Evolutionary conservation across 1,140 invertebrate genomes (phyloP).

Genomic region (Diachasmimorpha longicaudata): DNA sequence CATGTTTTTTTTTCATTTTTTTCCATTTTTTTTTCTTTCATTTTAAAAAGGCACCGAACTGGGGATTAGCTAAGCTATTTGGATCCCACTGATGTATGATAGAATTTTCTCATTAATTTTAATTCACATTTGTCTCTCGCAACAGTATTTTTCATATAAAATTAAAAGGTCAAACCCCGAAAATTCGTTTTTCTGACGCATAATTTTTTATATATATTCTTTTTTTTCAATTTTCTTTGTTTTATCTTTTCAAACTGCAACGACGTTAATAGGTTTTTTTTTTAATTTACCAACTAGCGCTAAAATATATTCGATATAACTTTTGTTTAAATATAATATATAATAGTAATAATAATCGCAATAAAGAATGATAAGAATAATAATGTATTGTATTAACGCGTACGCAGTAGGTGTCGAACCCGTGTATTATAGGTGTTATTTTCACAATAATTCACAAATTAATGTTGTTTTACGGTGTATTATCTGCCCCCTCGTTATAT

Average conservation of each 20-base stretch:
- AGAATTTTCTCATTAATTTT: slow-evolving; percentile 35
- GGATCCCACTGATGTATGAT: slow-evolving; percentile 51
- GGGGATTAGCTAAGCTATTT: slow-evolving; percentile 48
- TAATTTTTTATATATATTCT: slow-evolving; percentile 24
- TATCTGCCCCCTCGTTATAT: slow-evolving; percentile 27
- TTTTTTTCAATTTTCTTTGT: slow-evolving; percentile 20
- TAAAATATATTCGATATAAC: slow-evolving; percentile 63
- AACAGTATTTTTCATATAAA: slow-evolving; percentile 43
- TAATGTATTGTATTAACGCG: slow-evolving; percentile 31
- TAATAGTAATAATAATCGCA: slow-evolving; percentile 44
- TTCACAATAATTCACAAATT: neutral
- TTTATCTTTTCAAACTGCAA: slow-evolving; percentile 51
- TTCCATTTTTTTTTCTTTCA: slow-evolving; percentile 47
- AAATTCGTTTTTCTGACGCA: slow-evolving; percentile 50
- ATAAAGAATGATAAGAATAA: slow-evolving; percentile 32
- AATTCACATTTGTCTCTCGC: neutral
- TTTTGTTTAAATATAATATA: slow-evolving; percentile 59
- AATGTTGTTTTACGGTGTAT: slow-evolving; percentile 18
- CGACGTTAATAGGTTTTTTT: slow-evolving; percentile 57
- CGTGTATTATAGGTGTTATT: slow-evolving; percentile 8
- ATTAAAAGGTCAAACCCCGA: slow-evolving; percentile 46
- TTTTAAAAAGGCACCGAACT: slow-evolving; percentile 61
- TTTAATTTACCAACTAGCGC: slow-evolving; percentile 56
- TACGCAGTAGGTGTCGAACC: slow-evolving; percentile 21
- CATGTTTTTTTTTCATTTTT: slow-evolving; percentile 32